Evolutionary conservation across 2,113 vertebrate genomes (phyloP), one percentile per base, ranked within the genome.

Genomic region (Ursus arctos): DNA sequence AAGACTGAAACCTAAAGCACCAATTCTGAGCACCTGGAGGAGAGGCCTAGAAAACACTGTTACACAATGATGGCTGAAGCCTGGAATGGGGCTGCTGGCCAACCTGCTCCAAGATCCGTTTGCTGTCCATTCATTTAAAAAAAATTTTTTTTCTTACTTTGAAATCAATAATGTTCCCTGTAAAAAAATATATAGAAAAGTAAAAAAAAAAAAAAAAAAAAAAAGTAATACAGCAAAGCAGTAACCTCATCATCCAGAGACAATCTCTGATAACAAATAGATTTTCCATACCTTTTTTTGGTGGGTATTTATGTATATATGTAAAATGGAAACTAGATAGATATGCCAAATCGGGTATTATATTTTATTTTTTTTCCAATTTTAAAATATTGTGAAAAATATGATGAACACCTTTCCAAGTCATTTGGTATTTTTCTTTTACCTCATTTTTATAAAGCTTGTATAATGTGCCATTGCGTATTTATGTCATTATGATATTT

Each of bases 381-480:
- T 95, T 90, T 63, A 87, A 96, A 88, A 81, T 79, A 24, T 19
- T 63, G 36, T 67, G 72, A 88, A n/a, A 92, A 88, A 84, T 31
- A 33, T 31, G 80, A 7, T 49, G 33, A 90, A 43, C 11, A 84
- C 76, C 6, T 86, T 94, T 79, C 22, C 31, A 85, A 36, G 26
- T 81, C 31, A 71, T 51, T 86, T 7, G 40, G 28, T 80, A 76
- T 80, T 94, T 96, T 97, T 31, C 36, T 91, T 88, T 84, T 55
- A 87, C 6, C 40, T 76, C 5, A 77, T 65, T 89, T 94, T 67
- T 33, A 28, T 80, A 67, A 88, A n/a, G 9, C 2, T 40, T 79
- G 1, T 43, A n/a, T 87, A 19, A 33, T 53, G 18, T 43, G 10
- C 7, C 10, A 40, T 76, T 22, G 40, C 0, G 69, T 61, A 93